Conservation (phyloP, 2,888 invertebrate genomes). For the Notodonta dromedarius region DNA sequence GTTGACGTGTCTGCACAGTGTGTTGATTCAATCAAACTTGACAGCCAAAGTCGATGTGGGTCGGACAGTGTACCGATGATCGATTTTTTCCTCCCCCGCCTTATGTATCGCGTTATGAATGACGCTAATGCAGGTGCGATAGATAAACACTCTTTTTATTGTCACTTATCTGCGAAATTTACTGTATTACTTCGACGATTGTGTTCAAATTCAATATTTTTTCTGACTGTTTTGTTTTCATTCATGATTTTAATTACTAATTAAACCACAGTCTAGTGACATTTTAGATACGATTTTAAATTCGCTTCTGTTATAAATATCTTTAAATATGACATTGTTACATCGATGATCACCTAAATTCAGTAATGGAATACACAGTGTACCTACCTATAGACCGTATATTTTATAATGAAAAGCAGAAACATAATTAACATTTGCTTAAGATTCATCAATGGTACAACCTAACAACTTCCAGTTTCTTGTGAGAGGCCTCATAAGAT, state of each 20-base stretch:
- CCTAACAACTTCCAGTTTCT: neutral
- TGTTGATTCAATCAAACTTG: slow-evolving; percentile 81
- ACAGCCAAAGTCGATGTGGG: slow-evolving; percentile 82
- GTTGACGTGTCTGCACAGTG: slow-evolving; percentile 44
- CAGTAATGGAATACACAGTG: too few species aligned
- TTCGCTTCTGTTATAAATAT: too few species aligned
- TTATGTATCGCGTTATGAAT: slow-evolving; percentile 48
- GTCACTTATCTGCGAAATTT: neutral
- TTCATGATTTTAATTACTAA: too few species aligned
- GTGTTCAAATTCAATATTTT: neutral
- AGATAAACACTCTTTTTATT: slow-evolving; percentile 23
- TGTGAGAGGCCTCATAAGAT: neutral
- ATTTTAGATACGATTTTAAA: too few species aligned
- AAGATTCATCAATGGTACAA: neutral
- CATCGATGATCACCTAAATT: too few species aligned
- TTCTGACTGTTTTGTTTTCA: too few species aligned
- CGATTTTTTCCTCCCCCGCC: slow-evolving; percentile 69
- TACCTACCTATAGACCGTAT: too few species aligned
- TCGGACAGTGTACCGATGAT: slow-evolving; percentile 73
- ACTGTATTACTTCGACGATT: neutral
- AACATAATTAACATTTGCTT: neutral
- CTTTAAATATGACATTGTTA: too few species aligned
- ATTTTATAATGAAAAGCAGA: too few species aligned
- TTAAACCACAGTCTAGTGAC: too few species aligned
- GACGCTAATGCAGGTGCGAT: slow-evolving; percentile 45